Conservation (phyloP, 2,113 vertebrate species). For the Pseudorectes ferrugineus region DNA sequence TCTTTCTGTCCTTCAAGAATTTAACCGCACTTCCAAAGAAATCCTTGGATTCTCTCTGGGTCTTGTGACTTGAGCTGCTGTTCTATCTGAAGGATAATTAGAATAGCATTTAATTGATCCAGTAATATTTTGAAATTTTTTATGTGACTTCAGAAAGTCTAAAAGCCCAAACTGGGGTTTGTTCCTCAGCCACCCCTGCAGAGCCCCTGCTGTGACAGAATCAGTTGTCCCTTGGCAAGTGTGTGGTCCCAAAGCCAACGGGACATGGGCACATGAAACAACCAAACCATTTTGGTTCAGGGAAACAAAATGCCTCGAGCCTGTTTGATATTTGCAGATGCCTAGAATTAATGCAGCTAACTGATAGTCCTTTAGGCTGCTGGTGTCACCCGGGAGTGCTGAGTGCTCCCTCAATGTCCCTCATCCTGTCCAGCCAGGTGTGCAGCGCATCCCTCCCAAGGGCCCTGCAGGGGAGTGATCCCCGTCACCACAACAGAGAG, state of each 20-base stretch:
- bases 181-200: neutral
- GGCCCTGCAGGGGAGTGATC: neutral
- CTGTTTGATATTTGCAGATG: neutral
- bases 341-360: neutral
- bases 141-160: neutral
- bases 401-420: neutral
- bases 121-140: neutral
- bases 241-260: rapidly evolving
- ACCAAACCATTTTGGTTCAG: neutral
- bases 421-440: rapidly evolving
- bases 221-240: rapidly evolving
- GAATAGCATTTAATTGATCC: neutral
- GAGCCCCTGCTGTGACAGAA: neutral
- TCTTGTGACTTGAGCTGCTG: neutral
- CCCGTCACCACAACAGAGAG: neutral
- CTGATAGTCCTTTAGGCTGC: too few species aligned
- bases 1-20: neutral
- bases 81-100: neutral
- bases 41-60: neutral
- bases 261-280: rapidly evolving
- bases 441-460: neutral
- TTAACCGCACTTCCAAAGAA: neutral
- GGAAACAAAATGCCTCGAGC: neutral
- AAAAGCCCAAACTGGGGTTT: neutral
- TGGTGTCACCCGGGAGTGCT: neutral